Percentiles rank a stretch among this genome's conserved stretches.
Conservation (phyloP, 2,888 invertebrate species). For the Polydrusus pterygomalis region DNA sequence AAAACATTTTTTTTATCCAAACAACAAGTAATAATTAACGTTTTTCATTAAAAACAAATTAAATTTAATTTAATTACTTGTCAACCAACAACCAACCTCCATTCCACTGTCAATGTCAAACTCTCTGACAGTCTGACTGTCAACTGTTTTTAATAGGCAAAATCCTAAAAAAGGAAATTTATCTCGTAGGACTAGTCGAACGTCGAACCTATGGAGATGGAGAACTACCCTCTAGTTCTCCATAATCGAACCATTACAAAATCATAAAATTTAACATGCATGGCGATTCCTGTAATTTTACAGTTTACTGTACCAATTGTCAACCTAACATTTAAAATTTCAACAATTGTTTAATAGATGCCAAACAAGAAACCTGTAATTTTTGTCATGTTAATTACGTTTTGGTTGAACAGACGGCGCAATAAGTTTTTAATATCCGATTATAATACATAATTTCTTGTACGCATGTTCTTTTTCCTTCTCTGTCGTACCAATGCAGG, state of each 20-base stretch:
- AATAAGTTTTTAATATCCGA: not conserved
- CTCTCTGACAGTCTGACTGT: too few relatives aligned
- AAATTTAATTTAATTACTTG: constrained; percentile 5
- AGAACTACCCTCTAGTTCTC: too few relatives aligned
- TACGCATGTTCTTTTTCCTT: constrained; percentile 44
- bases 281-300: too few relatives aligned
- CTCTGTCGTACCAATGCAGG: constrained; percentile 48
- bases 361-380: not conserved
- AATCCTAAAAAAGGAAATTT: not conserved
- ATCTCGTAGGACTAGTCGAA: too few relatives aligned
- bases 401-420: not conserved
- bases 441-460: not conserved
- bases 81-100: not conserved
- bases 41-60: constrained; percentile 9
- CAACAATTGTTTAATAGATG: too few relatives aligned
- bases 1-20: not conserved
- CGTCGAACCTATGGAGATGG: too few relatives aligned
- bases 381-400: not conserved
- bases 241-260: too few relatives aligned
- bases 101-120: too few relatives aligned
- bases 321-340: too few relatives aligned
- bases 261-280: too few relatives aligned
- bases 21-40: constrained; percentile 9
- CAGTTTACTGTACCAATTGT: too few relatives aligned
- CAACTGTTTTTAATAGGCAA: too few relatives aligned